These are phyloP conservation scores for Mesopsocus fuscifrons DNA, from an alignment of 2,888 invertebrate genomes.

Conservation along the genomic window DNA sequence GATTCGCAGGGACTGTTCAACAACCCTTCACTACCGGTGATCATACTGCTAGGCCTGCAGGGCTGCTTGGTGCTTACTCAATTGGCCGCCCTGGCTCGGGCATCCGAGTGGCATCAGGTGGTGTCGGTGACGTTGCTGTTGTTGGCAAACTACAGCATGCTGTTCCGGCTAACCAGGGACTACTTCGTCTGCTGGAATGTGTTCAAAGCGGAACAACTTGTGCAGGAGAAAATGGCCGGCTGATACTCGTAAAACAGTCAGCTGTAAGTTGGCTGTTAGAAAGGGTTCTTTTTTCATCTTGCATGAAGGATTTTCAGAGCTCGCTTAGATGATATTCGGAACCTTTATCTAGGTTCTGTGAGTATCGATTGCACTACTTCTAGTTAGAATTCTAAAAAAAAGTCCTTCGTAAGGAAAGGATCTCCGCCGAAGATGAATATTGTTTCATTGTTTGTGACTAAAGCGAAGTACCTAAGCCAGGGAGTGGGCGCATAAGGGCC, in stretches of 20 bases:
- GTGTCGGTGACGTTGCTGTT: conserved; percentile 68
- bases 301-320: too few relatives aligned
- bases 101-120: conserved; percentile 81
- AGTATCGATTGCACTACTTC: too few relatives aligned
- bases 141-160: conserved; percentile 77
- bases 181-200: conserved; percentile 69
- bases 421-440: too few relatives aligned
- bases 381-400: too few relatives aligned
- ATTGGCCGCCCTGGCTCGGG: conserved; percentile 56
- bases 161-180: conserved; percentile 77
- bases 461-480: too few relatives aligned
- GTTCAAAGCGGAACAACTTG: conserved; percentile 49
- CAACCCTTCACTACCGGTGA: conserved; percentile 61
- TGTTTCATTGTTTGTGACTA: too few relatives aligned
- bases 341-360: too few relatives aligned
- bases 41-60: conserved; percentile 52
- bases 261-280: neutral
- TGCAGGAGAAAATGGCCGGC: conserved; percentile 34
- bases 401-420: too few relatives aligned
- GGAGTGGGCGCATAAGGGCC: too few relatives aligned
- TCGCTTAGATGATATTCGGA: too few relatives aligned
- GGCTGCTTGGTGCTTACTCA: conserved; percentile 51
- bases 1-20: conserved; percentile 67
- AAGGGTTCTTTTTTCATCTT: too few relatives aligned
- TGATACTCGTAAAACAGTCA: neutral